Evolutionary conservation across 2,113 vertebrate species (phyloP).

Genomic region (Chinchilla lanigera): DNA sequence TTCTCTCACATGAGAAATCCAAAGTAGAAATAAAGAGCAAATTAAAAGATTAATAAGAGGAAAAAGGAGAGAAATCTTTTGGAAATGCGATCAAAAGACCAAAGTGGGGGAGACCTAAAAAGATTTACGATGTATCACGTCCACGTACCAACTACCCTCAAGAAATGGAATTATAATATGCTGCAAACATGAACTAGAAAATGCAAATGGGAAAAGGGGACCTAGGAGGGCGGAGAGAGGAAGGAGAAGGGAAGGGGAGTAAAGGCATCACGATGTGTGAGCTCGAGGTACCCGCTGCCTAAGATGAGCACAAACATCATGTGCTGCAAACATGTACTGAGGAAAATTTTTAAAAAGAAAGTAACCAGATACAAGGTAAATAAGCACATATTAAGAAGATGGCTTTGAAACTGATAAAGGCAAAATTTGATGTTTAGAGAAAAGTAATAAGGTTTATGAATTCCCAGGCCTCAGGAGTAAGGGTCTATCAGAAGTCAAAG

Average conservation of each 20-base stretch:
- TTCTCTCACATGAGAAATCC: neutral
- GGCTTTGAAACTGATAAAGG: neutral
- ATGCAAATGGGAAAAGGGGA: neutral
- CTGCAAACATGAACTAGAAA: neutral
- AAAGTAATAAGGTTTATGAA: neutral
- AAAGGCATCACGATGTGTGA: neutral
- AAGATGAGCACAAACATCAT: neutral
- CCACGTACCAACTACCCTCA: neutral
- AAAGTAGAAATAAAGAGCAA: neutral
- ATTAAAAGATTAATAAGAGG: no score
- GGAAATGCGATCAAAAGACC: neutral
- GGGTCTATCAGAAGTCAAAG: neutral
- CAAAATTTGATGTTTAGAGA: neutral
- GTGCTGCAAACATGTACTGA: no score
- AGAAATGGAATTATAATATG: neutral
- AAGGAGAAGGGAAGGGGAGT: no score
- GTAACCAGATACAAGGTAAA: neutral
- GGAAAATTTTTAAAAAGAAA: neutral
- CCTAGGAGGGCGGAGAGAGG: no score
- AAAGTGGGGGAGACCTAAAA: neutral
- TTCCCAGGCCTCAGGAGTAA: neutral
- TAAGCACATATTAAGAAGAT: neutral
- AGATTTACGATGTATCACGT: neutral
- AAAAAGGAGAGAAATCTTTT: neutral
- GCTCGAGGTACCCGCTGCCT: neutral